These are phyloP conservation scores for Tyrannus savana DNA, from an alignment of 2,113 vertebrate genomes.

Conservation along the genomic window DNA sequence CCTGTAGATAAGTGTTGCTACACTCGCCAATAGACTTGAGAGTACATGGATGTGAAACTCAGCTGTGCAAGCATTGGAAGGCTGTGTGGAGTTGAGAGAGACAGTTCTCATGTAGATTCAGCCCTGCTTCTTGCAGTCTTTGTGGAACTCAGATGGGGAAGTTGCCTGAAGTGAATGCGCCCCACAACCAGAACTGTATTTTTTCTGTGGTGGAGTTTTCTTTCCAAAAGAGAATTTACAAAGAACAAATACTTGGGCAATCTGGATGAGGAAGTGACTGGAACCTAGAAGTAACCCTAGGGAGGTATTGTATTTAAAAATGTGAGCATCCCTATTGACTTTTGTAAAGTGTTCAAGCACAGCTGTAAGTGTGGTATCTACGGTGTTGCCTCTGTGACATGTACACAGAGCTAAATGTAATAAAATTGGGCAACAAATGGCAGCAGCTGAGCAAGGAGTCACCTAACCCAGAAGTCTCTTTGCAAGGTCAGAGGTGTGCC, in stretches of 20 bases:
- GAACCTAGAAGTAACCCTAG: neutral
- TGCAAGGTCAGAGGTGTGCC: neutral
- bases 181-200: neutral
- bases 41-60: neutral
- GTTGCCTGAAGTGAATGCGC: neutral
- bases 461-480: accelerated
- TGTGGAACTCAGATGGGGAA: neutral
- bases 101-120: neutral
- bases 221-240: neutral
- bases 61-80: neutral
- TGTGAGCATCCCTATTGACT: neutral
- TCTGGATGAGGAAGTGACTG: neutral
- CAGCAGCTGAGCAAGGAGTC: neutral
- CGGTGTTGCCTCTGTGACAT: neutral
- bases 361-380: neutral
- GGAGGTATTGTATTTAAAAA: neutral
- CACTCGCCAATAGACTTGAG: neutral
- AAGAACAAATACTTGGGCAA: neutral
- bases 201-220: neutral
- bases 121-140: neutral
- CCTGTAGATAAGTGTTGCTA: neutral
- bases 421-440: neutral
- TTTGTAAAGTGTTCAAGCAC: neutral
- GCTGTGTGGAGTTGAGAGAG: neutral
- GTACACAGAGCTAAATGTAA: neutral